These are phyloP conservation scores for Syngnathus typhle DNA, from an alignment of 2,113 vertebrate genomes.

Conservation along the genomic window DNA sequence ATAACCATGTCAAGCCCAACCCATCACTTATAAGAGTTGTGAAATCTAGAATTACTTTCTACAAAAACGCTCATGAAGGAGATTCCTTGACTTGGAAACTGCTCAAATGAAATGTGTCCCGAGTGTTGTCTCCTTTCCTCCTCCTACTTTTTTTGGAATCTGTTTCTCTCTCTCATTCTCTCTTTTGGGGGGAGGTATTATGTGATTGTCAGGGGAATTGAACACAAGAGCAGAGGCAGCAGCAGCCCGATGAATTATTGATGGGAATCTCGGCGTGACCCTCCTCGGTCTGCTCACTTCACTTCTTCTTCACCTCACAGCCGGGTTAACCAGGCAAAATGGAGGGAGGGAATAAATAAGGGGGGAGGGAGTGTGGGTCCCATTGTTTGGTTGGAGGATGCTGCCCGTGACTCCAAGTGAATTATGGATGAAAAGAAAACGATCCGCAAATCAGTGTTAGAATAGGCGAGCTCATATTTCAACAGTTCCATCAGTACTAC, in stretches of 20 bases:
- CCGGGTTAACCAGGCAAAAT: conserved; percentile 67
- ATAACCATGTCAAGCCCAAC: neutral
- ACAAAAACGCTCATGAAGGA: neutral
- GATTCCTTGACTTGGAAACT: neutral
- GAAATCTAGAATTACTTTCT: neutral
- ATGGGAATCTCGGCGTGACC: conserved; percentile 72
- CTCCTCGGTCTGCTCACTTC: conserved; percentile 61
- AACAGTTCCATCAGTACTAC: conserved; percentile 1
- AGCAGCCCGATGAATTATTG: conserved; percentile 72
- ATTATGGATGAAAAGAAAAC: conserved; percentile 44
- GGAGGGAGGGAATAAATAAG: conserved; percentile 35
- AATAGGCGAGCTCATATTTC: conserved; percentile 12
- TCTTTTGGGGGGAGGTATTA: conserved; percentile 69
- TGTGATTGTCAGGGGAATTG: conserved; percentile 70
- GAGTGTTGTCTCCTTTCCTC: neutral
- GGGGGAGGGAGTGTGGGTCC: conserved; percentile 24
- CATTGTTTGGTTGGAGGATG: conserved; percentile 50
- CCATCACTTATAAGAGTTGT: neutral
- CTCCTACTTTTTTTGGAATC: conserved; percentile 22
- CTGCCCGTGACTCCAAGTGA: conserved; percentile 28
- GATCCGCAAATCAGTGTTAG: conserved; percentile 22
- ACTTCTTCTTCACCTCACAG: conserved; percentile 61
- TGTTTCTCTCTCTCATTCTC: conserved; percentile 24
- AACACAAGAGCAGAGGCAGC: conserved; percentile 73
- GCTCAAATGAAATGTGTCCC: neutral